Conservation (phyloP, 1,140 invertebrate genomes). For the Antheraea mylitta region DNA sequence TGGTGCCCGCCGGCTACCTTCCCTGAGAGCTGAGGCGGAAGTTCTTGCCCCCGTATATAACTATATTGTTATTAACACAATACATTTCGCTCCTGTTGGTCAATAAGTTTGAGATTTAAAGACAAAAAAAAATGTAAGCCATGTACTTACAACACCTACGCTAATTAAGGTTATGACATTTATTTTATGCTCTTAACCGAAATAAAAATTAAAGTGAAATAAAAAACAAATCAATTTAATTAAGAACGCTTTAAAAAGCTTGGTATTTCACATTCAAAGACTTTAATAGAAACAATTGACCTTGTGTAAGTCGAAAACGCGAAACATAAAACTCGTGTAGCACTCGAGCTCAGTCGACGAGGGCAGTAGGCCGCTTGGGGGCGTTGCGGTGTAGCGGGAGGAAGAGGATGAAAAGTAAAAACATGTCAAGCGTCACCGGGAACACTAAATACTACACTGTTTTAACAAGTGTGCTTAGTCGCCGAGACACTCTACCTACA, state of each 20-base stretch:
- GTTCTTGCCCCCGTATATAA: no score
- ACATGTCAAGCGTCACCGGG: slow-evolving; percentile 56
- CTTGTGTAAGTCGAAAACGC: slow-evolving; percentile 24
- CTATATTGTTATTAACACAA: no score
- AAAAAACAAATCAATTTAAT: background rate
- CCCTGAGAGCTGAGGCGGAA: no score
- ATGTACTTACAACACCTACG: no score
- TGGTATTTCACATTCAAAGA: background rate
- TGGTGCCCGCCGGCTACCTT: no score
- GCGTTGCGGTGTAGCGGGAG: no score
- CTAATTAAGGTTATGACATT: no score
- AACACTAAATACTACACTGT: slow-evolving; percentile 36
- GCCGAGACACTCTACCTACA: slow-evolving; percentile 12
- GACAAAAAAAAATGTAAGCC: no score
- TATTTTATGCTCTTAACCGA: no score
- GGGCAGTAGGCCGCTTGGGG: slow-evolving; percentile 23
- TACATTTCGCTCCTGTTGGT: no score
- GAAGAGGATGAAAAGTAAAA: slow-evolving; percentile 50
- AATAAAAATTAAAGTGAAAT: no score
- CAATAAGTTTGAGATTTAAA: no score
- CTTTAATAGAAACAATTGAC: slow-evolving; percentile 39
- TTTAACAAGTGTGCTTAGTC: slow-evolving; percentile 35
- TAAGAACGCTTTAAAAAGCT: slow-evolving; percentile 2
- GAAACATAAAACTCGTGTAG: background rate
- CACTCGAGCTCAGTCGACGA: background rate